phyloP scores from a whole-genome alignment of 2,113 vertebrate genomes.

The Piliocolobus tephrosceles region DNA sequence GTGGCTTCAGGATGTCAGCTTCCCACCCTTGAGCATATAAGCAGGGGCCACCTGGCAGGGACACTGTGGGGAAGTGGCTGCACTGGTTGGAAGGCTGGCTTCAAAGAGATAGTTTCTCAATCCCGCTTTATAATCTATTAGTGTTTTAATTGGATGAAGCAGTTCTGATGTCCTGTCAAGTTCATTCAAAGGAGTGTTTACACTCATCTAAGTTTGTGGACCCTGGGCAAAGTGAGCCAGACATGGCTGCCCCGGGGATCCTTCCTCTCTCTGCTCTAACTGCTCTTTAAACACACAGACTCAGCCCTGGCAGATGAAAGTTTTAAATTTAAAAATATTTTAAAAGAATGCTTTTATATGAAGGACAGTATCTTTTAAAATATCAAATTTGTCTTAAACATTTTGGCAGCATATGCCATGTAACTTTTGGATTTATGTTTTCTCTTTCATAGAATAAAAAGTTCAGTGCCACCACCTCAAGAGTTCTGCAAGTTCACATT shows the following conservation, averaged over 20 bases:
- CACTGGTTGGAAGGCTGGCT: neutral
- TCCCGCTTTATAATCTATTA: neutral
- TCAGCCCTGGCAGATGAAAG: neutral
- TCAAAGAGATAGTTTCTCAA: neutral
- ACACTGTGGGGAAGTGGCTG: neutral
- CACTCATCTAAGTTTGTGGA: neutral
- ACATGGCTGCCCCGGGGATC: fast-evolving
- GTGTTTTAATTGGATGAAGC: neutral
- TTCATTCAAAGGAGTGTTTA: neutral
- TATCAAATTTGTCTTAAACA: neutral
- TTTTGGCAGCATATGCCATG: neutral
- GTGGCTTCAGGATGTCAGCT: neutral
- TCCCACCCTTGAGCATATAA: neutral
- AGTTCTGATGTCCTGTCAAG: neutral
- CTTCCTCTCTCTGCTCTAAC: neutral
- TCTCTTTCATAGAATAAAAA: conserved; percentile 71
- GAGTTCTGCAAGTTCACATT: conserved; percentile 84
- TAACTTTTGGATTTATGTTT: conserved; percentile 23
- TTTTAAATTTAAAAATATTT: neutral
- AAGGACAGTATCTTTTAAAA: neutral
- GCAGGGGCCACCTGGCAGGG: neutral
- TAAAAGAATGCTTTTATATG: conserved; percentile 14
- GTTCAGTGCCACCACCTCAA: conserved; percentile 69
- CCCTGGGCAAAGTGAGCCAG: neutral
- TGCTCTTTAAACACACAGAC: neutral